phyloP scores from a whole-genome alignment of 2,797 vertebrate species.

The Sciurus carolinensis region DNA sequence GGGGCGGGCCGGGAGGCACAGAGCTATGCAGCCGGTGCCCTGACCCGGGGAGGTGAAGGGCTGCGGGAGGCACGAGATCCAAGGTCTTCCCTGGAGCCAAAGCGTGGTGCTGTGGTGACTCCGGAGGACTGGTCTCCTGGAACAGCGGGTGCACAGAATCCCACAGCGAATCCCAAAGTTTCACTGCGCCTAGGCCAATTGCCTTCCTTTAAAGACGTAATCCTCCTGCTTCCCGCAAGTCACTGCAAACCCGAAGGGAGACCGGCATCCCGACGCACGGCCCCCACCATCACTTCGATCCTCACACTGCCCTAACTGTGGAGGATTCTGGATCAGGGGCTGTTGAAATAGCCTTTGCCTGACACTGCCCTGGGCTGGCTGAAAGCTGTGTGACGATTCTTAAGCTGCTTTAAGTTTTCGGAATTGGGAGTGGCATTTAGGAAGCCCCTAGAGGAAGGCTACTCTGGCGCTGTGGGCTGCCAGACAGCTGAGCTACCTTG shows the following conservation, averaged over 20 bases:
- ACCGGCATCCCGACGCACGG: not conserved
- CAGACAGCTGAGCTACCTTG: not conserved
- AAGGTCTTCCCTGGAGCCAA: not conserved
- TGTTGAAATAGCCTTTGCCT: not conserved
- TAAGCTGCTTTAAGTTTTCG: not conserved
- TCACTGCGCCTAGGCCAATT: not conserved
- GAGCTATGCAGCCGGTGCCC: not conserved
- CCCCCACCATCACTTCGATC: not conserved
- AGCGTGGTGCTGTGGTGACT: not conserved
- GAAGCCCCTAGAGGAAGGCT: not conserved
- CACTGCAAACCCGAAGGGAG: not conserved
- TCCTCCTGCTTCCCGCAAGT: too few relatives aligned
- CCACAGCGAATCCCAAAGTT: not conserved
- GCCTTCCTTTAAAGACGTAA: not conserved
- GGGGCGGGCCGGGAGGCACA: not conserved
- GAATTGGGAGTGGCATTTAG: not conserved
- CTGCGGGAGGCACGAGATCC: not conserved
- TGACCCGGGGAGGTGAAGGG: not conserved
- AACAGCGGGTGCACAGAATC: not conserved
- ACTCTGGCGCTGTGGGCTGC: not conserved
- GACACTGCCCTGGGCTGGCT: not conserved
- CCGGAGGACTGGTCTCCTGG: not conserved
- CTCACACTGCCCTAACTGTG: not conserved
- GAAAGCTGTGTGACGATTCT: too few relatives aligned
- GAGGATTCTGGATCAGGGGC: not conserved